Base-by-base conservation (phyloP, 1,140 invertebrate species). In the Aphis craccivora region DNA sequence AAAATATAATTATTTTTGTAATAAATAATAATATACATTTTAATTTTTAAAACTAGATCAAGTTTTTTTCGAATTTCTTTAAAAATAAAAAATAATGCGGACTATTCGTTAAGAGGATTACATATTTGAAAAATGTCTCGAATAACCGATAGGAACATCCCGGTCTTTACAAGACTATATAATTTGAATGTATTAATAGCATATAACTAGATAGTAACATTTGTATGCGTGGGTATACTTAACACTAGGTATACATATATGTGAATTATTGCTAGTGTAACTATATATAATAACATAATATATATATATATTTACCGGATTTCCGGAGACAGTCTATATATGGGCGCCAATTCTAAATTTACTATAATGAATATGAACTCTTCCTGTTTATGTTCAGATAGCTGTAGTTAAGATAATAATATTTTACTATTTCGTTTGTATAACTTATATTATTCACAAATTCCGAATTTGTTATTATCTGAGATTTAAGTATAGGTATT, bases 251-350 rank as follows among this genome's bases (percentile, higher is more conserved):
- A 37, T 83, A 23, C 40, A 30, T 60, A 23, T 83, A 30, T 60
- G 25, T 30, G 37, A 40, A 40, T 40, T 40, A 30, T 30, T 25
- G 22, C 22, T 9, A 40, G 20, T 23, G 81, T 37, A 83, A 18
- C 22, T 43, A 84, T 84, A 4, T 40, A 84, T 40, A 84, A 40
- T 84, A 87, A 87, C 48, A 40, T 43, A 87, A 87, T 87, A 51
- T 23, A 86, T 87, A 51, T 23, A 86, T 5, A 30, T 30, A 30
- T 86, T 40, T 67, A 90, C 89, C 53, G 89, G 89, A 90, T 90
- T 67, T 90, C 53, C 89, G 53, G 89, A 2, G 23, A 37, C 5
- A 30, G 30, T 67, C 55, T 76, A n/a, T 40, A 2, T 40, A 23
- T 90, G 1, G 40, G n/a, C 22, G 22, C 30, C 23, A 53, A 55